These are phyloP conservation scores for Platyrinchus mystaceus DNA, from an alignment of 2,797 vertebrate genomes.

Conservation along the genomic window DNA sequence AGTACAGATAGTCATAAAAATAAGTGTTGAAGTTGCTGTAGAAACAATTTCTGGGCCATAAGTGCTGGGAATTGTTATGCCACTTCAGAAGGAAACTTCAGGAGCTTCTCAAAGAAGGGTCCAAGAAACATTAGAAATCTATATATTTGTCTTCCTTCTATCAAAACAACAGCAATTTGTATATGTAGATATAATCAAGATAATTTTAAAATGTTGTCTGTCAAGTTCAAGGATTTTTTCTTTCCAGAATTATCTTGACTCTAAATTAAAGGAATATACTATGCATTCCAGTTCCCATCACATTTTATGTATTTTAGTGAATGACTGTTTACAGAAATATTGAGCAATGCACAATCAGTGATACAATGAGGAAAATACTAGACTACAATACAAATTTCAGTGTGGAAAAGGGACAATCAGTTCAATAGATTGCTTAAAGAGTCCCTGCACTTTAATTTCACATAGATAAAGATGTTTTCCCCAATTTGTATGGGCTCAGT, in stretches of 20 bases:
- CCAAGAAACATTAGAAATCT: neutral
- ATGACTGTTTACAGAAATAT: neutral
- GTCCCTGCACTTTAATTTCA: neutral
- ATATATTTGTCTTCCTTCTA: neutral
- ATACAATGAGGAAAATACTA: neutral
- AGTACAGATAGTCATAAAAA: neutral
- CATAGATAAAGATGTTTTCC: neutral
- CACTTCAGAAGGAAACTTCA: neutral
- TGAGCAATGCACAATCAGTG: neutral
- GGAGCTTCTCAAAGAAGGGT: neutral
- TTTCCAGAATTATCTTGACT: neutral
- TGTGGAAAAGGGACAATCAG: neutral
- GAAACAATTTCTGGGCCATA: neutral
- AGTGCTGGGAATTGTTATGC: neutral
- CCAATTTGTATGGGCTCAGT: neutral
- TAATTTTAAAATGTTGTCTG: neutral
- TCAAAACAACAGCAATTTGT: neutral
- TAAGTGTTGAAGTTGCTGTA: neutral
- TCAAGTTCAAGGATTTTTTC: neutral
- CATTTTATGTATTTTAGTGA: neutral
- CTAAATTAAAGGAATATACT: neutral
- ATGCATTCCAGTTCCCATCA: neutral
- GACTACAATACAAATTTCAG: neutral
- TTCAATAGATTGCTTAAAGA: neutral
- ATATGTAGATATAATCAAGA: neutral